A percentile compares a stretch with the other conserved stretches of the same genome.
Evolutionary conservation across 2,797 vertebrate genomes (phyloP).

Genomic region (Poecilia wingei): DNA sequence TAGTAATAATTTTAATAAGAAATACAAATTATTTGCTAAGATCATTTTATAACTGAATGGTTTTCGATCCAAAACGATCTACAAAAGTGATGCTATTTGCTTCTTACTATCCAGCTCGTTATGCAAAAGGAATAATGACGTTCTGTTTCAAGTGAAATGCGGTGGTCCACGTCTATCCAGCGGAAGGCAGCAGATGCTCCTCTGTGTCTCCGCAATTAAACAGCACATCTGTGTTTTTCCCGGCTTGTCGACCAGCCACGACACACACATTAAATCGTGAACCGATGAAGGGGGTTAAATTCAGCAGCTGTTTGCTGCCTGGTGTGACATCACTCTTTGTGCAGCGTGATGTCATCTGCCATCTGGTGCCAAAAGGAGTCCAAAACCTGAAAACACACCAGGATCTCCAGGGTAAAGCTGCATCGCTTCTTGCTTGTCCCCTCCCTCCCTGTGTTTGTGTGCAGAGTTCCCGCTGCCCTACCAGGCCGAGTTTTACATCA

Average conservation of each 20-base stretch:
- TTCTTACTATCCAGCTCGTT: not conserved
- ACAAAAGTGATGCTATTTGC: not conserved
- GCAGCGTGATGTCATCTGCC: conserved; percentile 60
- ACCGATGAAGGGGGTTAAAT: conserved; percentile 21
- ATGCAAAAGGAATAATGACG: not conserved
- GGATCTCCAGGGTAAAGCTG: conserved; percentile 10
- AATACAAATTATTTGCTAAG: not conserved
- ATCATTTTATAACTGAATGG: not conserved
- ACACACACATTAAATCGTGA: conserved; percentile 26
- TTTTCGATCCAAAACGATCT: not conserved
- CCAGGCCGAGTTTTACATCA: conserved; percentile 98
- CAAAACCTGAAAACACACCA: conserved; percentile 28
- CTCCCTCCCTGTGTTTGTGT: not conserved
- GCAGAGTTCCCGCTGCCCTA: conserved; percentile 93
- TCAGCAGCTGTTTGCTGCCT: conserved; percentile 57
- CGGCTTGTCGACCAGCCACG: conserved; percentile 35
- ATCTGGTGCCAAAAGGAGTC: conserved; percentile 55
- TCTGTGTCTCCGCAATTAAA: not conserved
- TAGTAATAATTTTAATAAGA: not conserved
- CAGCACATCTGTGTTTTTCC: conserved; percentile 37
- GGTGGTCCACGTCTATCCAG: not conserved
- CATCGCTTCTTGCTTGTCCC: not conserved
- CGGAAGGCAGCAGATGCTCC: not conserved
- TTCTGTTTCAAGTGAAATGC: not conserved
- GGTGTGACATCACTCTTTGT: conserved; percentile 54